Conservation (phyloP, 2,113 vertebrate species). For the Piaya cayana region DNA sequence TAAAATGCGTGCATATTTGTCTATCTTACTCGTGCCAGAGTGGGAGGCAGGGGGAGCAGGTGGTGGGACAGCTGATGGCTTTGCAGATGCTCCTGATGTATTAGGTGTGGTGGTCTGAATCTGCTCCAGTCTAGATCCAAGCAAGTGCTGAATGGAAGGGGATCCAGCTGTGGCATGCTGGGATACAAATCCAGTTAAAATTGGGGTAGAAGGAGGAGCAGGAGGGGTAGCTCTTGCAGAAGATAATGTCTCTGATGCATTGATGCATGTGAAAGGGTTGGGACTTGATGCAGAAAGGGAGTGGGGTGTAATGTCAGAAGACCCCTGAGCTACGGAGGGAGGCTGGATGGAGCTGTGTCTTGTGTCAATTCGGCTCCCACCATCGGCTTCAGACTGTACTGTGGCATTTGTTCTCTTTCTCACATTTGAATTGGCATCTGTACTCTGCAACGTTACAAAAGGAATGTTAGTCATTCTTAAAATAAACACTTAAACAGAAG, state of each 20-base stretch:
- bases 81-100: conserved; percentile 77
- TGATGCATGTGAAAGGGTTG: conserved; percentile 87
- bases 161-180: conserved; percentile 73
- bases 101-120: conserved; percentile 84
- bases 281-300: conserved; percentile 86
- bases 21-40: conserved; percentile 97
- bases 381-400: conserved; percentile 75
- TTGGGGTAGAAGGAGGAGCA: conserved; percentile 82
- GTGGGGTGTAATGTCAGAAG: conserved; percentile 72
- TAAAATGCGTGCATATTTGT: conserved; percentile 98
- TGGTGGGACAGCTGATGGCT: conserved; percentile 69
- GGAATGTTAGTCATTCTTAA: not conserved
- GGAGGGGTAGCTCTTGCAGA: conserved; percentile 80
- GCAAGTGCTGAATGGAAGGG: conserved; percentile 82
- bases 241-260: conserved; percentile 80
- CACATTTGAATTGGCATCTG: conserved; percentile 89
- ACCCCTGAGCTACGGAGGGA: conserved; percentile 71
- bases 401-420: conserved; percentile 89
- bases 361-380: conserved; percentile 79
- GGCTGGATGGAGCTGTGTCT: conserved; percentile 77
- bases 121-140: conserved; percentile 88
- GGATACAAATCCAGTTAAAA: conserved; percentile 76
- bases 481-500: not conserved
- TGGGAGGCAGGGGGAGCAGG: conserved; percentile 76
- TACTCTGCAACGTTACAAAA: conserved; percentile 77